Conservation (phyloP, 2,888 invertebrate genomes). For the Apoda limacodes region DNA sequence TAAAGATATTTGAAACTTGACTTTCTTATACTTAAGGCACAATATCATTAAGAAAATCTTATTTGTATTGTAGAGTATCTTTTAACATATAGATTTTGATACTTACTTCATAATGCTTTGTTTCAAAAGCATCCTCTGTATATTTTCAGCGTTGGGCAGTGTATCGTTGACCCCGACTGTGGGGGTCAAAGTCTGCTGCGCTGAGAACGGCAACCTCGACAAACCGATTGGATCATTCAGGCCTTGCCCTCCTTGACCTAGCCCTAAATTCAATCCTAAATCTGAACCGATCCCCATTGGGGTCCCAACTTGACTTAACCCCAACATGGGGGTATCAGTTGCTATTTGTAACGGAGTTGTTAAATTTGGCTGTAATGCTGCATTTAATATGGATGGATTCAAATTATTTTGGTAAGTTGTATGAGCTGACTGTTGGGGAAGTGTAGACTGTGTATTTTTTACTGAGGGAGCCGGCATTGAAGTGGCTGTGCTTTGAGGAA, state of each 20-base stretch:
- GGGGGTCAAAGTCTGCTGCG: conserved; percentile 32
- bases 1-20: too few relatives aligned
- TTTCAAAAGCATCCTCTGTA: conserved; percentile 61
- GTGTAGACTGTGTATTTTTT: conserved; percentile 20
- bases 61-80: too few relatives aligned
- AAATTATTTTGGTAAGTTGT: conserved; percentile 23
- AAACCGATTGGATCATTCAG: conserved; percentile 24
- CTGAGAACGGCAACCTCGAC: conserved; percentile 26
- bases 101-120: conserved; percentile 65
- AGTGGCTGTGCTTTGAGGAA: conserved; percentile 20
- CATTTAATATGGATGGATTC: conserved; percentile 29
- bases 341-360: conserved; percentile 55
- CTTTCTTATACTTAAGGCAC: too few relatives aligned
- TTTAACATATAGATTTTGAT: not conserved
- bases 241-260: conserved; percentile 21
- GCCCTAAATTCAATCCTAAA: conserved; percentile 30
- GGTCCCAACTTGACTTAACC: conserved; percentile 47
- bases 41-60: too few relatives aligned
- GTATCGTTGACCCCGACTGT: conserved; percentile 32
- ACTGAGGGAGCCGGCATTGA: conserved; percentile 18
- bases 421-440: conserved; percentile 17
- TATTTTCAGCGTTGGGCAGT: conserved; percentile 51
- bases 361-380: conserved; percentile 34
- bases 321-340: conserved; percentile 45
- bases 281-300: conserved; percentile 40